phyloP scores from a whole-genome alignment of 2,888 invertebrate species.

The Agapostemon virescens region DNA sequence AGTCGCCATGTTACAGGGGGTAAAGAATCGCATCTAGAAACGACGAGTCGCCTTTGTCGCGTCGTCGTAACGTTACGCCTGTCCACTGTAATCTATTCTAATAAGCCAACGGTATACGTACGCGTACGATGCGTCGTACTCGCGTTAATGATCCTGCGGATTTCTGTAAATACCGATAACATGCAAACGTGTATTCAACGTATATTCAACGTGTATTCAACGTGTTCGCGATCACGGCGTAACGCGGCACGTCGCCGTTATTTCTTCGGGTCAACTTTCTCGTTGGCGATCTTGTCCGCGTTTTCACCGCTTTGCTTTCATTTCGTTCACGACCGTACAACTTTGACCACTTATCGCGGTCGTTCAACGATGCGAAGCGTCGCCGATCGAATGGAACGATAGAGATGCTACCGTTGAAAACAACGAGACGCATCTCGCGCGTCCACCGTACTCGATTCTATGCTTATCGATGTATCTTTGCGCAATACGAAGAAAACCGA shows the following conservation, averaged over 20 bases:
- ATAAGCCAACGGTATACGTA: no score
- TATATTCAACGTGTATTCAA: constrained; percentile 19
- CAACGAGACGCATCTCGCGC: no score
- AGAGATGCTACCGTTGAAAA: neutral
- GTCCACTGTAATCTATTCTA: constrained; percentile 9
- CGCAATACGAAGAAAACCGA: neutral
- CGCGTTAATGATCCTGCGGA: constrained; percentile 21
- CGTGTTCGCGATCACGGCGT: constrained; percentile 12
- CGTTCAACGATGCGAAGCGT: neutral
- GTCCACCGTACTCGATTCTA: neutral
- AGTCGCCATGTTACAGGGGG: constrained; percentile 12
- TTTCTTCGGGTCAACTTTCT: constrained; percentile 5
- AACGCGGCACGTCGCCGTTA: neutral
- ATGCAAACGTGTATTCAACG: neutral
- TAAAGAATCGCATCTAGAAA: constrained; percentile 12
- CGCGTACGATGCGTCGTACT: neutral
- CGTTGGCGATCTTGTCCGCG: constrained; percentile 4
- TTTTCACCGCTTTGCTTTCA: constrained; percentile 1
- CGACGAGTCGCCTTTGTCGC: constrained; percentile 19
- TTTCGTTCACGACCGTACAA: neutral
- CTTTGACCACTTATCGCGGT: neutral
- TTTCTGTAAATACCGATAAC: constrained; percentile 45
- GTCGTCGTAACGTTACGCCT: neutral
- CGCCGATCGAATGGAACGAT: neutral
- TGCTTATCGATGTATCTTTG: constrained; percentile 21